Evolutionary conservation across 2,113 vertebrate genomes (phyloP), one percentile per base, ranked within the genome.

Genomic region (Mustelus asterias): DNA sequence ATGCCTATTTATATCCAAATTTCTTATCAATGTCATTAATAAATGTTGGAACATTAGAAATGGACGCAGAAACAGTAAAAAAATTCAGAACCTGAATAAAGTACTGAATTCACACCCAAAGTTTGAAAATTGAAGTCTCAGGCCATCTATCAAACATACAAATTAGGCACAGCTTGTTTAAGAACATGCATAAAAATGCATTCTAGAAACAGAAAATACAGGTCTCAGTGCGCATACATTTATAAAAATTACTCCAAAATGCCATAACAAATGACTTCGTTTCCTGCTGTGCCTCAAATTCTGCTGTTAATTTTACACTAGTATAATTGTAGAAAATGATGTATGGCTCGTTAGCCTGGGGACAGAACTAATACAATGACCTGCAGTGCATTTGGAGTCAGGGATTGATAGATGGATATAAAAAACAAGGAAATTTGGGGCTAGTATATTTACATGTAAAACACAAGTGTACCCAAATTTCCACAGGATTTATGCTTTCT

Each of bases 141-240:
- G 54, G 85, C 85, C 44, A 54, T 24, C 85, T 86, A 54, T 86
- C 41, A 26, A 7, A 24, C 44, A 85, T 85, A 16, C 80, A 44
- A 37, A 88, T 76, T 76, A 76, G 8, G 26, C 72, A 76, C 72
- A 76, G 29, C 72, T 33, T 24, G 44, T 54, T 44, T 54, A 88
- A 54, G 85, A 89, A 89, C 48, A 58, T 89, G 86, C 26, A 89
- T 58, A 58, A 89, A 86, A 86, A 86, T 86, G 83, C 83, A 24
- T 22, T 86, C 18, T 24, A 86, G 37, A 86, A 86, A 89, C 86
- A 58, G 86, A 11, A 89, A 86, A 89, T 89, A 89, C 54, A 58
- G 54, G 9, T 58, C 26, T 89, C 86, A 60, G 22, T 54, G 48
- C 54, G 9, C 8, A 88, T 88, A 54, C 3, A 48, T 88, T 24